Base-by-base conservation (phyloP, 2,888 invertebrate genomes). In the Philereme transversata region DNA sequence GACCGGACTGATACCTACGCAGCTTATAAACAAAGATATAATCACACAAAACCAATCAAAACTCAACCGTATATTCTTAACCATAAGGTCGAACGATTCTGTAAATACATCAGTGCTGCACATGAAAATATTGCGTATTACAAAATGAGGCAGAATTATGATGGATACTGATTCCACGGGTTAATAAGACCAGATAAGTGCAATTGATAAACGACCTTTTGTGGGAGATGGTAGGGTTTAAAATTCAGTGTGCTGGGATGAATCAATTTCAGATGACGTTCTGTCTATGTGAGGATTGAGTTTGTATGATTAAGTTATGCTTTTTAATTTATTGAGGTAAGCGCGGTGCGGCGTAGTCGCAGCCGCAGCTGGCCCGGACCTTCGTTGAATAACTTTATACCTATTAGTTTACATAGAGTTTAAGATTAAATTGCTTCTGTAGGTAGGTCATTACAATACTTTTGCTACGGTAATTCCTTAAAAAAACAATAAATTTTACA, bases 71-170 rank as follows among this genome's bases (percentile, higher is more conserved):
- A 82, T 64, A 3, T 45, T 65, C 5, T 47, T 48, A 40, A 44
- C 35, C 58, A 65, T 81, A 83, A 69, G 70, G 72, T 52, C 64
- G 52, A 68, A 46, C 11, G 43, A 43, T 58, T n/a, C 43, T 57
- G 79, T 65, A 77, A 36, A 60, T 48, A 57, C 65, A 78, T 76
- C 75, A 74, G 82, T 74, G 72, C 73, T 78, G 81, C 81, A 80
- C 82, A 83, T 84, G 85, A 86, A 86, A 87, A 86, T 84, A 84
- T 84, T 77, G 82, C 80, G 81, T 83, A 84, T 88, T 88, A 88
- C 86, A 87, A 86, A 89, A 89, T 88, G 88, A 90, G 86, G 87
- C 87, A 84, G 85, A 90, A 90, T 90, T 90, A 89, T 90, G 91
- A 91, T 91, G 88, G 87, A 90, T 90, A 87, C 84, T 88, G 87